Base-by-base conservation (phyloP, 2,888 invertebrate genomes). In the Ectropis crepuscularia region DNA sequence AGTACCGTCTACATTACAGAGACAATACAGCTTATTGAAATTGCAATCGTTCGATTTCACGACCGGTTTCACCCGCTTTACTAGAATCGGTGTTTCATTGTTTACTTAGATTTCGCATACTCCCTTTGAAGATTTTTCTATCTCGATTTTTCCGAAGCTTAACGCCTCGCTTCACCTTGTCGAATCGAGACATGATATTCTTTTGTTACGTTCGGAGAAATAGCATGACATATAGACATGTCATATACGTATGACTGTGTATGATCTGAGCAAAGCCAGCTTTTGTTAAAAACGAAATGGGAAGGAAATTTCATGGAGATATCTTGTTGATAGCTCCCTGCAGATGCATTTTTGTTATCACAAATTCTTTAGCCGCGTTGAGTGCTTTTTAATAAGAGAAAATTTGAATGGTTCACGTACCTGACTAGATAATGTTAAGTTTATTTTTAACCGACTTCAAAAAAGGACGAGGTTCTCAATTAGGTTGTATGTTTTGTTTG, bases 121-220 rank as follows among this genome's bases (percentile, higher is more conserved):
- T 46, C 11, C 42, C 43, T 53, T 57, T 49, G 43, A 54, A 57
- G 47, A 61, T 65, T 57, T 54, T 60, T 66, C 62, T 57, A 60
- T 68, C 63, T 62, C 63, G 28, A 48, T 63, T 65, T 53, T 55
- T 60, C 51, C 54, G 54, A 57, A 50, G 57, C 61, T 59, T 58
- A 45, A 65, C 61, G 60, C 60, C 45, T 63, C 66, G 47, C 57
- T 66, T 66, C 66, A 62, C 50, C 59, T 63, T 50, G 47, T 57
- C 61, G 63, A 63, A 61, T 49, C 53, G 38, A 53, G 60, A 63
- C 53, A 57, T 60, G 57, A 63, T 61, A 57, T 61, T 61, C 63
- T 67, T 66, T 63, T 63, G 59, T 60, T 57, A 57, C 50, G 49
- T 63, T 61, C 36, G 0, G 50, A 53, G 57, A 47, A 51, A 57